Conservation (phyloP, 2,113 vertebrate genomes). For the Aldabrachelys gigantea region DNA sequence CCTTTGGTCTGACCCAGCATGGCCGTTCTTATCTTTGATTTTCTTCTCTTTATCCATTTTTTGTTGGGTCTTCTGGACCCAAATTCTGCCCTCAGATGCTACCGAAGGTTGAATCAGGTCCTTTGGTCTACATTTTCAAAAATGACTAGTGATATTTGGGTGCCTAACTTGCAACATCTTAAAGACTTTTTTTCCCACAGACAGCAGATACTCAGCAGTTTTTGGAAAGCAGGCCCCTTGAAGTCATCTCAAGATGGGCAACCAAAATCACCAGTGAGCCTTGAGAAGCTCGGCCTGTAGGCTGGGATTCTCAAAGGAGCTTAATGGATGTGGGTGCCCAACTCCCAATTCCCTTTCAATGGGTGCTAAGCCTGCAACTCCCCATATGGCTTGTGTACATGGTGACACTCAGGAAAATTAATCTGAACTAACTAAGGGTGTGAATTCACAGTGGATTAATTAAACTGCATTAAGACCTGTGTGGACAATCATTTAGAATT, state of each 20-base stretch:
- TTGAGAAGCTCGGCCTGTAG: not conserved
- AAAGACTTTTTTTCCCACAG: not conserved
- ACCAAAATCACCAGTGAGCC: not conserved
- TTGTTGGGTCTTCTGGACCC: not conserved
- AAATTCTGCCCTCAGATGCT: accelerated
- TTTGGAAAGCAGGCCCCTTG: not conserved
- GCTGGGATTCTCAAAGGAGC: not conserved
- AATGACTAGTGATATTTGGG: not conserved
- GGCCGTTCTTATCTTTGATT: not conserved
- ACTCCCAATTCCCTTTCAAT: not conserved
- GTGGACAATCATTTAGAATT: not conserved
- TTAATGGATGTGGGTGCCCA: not conserved
- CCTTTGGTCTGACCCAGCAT: too few species aligned
- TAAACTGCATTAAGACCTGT: not conserved
- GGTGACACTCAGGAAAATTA: not conserved
- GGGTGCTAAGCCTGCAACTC: not conserved
- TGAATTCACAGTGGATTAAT: not conserved
- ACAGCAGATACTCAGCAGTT: too few species aligned
- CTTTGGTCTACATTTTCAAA: not conserved
- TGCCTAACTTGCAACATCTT: not conserved
- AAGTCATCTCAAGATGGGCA: accelerated
- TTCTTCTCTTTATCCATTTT: not conserved
- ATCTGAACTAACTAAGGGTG: not conserved
- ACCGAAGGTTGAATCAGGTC: accelerated
- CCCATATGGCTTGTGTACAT: not conserved